Percentiles rank a stretch among this genome's conserved stretches.
Conservation (phyloP, 2,797 vertebrate genomes). For the Oophaga sylvatica region DNA sequence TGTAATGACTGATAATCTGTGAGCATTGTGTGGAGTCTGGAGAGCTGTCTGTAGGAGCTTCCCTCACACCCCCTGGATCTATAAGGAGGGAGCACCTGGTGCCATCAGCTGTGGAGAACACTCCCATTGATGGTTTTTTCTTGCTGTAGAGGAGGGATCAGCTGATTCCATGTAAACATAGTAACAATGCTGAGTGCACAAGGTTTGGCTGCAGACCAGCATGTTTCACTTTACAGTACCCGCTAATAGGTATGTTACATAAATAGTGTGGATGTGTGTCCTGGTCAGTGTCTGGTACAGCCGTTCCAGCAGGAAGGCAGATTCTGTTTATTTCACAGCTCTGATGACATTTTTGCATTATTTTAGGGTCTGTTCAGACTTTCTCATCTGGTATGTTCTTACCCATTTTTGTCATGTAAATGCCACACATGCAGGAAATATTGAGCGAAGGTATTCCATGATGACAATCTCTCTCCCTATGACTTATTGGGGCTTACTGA, state of each 20-base stretch:
- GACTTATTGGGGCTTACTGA: too few species aligned
- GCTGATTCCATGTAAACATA: constrained; percentile 50
- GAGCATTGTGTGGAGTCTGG: constrained; percentile 72
- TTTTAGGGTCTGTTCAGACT: neutral
- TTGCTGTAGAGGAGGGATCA: neutral
- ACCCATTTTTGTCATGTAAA: neutral
- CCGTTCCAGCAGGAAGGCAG: neutral
- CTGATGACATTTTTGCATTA: neutral
- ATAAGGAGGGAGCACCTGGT: constrained; percentile 15
- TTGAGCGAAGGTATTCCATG: too few species aligned
- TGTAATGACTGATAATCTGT: neutral
- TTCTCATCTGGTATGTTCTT: neutral
- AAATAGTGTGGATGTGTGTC: neutral
- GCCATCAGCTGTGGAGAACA: constrained; percentile 11
- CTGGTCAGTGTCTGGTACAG: neutral
- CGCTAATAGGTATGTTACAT: neutral
- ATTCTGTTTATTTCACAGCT: too few species aligned
- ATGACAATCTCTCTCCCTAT: too few species aligned
- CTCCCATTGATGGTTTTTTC: neutral
- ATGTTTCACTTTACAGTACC: neutral
- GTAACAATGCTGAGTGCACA: constrained; percentile 4
- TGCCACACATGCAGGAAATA: too few species aligned
- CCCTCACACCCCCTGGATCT: neutral
- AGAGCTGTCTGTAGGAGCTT: constrained; percentile 68
- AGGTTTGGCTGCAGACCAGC: neutral